Evolutionary conservation across 2,888 invertebrate genomes (phyloP).

Genomic region (Aelia acuminata): DNA sequence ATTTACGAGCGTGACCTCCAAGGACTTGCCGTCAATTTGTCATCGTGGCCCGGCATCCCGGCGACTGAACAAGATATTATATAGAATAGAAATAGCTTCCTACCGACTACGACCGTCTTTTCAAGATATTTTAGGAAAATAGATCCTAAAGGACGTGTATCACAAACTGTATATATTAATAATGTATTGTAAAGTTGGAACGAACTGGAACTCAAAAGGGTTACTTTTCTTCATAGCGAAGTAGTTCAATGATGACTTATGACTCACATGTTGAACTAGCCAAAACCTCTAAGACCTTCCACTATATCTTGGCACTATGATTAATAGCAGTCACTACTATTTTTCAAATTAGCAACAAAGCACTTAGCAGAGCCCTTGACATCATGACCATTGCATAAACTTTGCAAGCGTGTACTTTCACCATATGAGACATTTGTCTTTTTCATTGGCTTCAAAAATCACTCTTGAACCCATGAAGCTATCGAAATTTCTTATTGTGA

Average conservation of each 20-base stretch:
- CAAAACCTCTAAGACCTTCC: neutral
- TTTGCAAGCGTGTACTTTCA: neutral
- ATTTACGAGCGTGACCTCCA: constrained; percentile 7
- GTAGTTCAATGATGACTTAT: too few species aligned
- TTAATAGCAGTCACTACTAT: neutral
- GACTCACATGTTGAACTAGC: neutral
- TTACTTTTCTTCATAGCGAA: too few species aligned
- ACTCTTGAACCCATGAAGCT: too few species aligned
- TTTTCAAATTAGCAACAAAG: neutral
- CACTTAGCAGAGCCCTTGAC: neutral
- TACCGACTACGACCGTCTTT: neutral
- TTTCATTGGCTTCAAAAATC: neutral
- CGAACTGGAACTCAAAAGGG: too few species aligned
- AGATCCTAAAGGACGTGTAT: neutral
- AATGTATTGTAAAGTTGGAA: too few species aligned
- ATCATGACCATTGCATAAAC: neutral
- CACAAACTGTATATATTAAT: too few species aligned
- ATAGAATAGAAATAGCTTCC: neutral
- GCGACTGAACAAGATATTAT: neutral
- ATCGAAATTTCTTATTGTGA: too few species aligned
- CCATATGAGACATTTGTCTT: neutral
- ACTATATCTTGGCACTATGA: neutral
- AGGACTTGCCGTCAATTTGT: neutral
- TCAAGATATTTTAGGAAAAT: neutral
- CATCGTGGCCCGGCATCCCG: neutral